Evolutionary conservation across 1,140 invertebrate species (phyloP).

Genomic region (Choristoneura fumiferana): DNA sequence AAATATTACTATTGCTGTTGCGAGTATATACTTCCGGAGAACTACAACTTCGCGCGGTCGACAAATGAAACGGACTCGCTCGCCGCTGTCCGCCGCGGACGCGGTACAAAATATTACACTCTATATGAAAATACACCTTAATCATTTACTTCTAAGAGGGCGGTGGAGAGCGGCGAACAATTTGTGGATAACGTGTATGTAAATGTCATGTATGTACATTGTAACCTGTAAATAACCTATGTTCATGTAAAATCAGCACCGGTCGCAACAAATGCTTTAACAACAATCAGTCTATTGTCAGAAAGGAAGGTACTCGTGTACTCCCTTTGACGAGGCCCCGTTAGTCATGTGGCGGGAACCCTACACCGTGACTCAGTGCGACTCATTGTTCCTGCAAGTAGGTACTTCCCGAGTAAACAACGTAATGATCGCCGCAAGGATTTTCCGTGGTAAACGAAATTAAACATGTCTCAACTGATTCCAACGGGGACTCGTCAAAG

Average conservation of each 20-base stretch:
- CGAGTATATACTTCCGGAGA: constrained; percentile 34
- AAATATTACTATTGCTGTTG: constrained; percentile 73
- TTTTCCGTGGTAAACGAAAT: constrained; percentile 10
- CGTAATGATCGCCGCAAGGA: constrained; percentile 21
- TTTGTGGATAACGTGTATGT: constrained; percentile 60
- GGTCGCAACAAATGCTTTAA: constrained; percentile 76
- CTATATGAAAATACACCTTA: constrained; percentile 68
- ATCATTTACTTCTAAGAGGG: constrained; percentile 39
- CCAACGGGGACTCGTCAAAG: constrained; percentile 45
- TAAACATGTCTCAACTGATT: constrained; percentile 3
- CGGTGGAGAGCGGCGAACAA: constrained; percentile 43
- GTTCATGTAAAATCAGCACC: constrained; percentile 73
- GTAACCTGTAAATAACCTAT: constrained; percentile 77
- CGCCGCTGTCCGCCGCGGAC: constrained; percentile 42
- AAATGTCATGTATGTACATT: constrained; percentile 47
- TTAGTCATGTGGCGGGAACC: constrained; percentile 35
- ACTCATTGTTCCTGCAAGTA: constrained; percentile 6
- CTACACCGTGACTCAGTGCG: constrained; percentile 27
- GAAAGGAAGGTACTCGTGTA: constrained; percentile 67
- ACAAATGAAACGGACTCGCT: constrained; percentile 61
- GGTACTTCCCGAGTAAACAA: constrained; percentile 9
- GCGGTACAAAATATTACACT: constrained; percentile 65
- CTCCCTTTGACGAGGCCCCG: constrained; percentile 53
- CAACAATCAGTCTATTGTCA: constrained; percentile 78
- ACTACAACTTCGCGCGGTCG: constrained; percentile 35